These are phyloP conservation scores for Orthosia gothica DNA, from an alignment of 2,888 invertebrate species.

Conservation along the genomic window DNA sequence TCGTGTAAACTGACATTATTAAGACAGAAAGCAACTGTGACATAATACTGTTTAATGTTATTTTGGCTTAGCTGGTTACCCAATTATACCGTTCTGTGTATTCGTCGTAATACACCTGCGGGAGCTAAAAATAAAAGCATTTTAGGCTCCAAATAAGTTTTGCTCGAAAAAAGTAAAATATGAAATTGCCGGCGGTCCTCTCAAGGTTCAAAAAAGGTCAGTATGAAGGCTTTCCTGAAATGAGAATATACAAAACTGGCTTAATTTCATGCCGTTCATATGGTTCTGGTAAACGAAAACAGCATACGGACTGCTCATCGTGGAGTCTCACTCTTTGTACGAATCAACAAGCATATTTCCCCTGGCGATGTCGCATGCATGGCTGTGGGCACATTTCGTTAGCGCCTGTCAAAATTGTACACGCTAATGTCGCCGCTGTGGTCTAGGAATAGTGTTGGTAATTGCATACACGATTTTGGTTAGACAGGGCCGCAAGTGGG, in stretches of 20 bases:
- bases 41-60: slow-evolving; percentile 16
- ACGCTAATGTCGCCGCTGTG: no score
- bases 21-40: slow-evolving; percentile 28
- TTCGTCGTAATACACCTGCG: slow-evolving; percentile 31
- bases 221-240: slow-evolving; percentile 40
- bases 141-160: slow-evolving; percentile 47
- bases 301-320: slow-evolving; percentile 45
- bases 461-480: no score
- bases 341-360: slow-evolving; percentile 71
- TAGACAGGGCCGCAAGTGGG: no score
- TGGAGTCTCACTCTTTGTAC: slow-evolving; percentile 60
- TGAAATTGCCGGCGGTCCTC: slow-evolving; percentile 47
- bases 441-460: no score
- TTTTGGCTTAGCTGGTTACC: slow-evolving; percentile 14
- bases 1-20: slow-evolving; percentile 44
- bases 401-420: no score
- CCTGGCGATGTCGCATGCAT: slow-evolving; percentile 56
- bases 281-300: slow-evolving; percentile 53
- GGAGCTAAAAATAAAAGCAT: no score
- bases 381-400: slow-evolving; percentile 56
- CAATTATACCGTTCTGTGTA: slow-evolving; percentile 42
- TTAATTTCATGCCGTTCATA: slow-evolving; percentile 47
- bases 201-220: slow-evolving; percentile 52
- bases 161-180: slow-evolving; percentile 50
- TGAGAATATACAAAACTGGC: slow-evolving; percentile 40